phyloP scores from a whole-genome alignment of 2,888 invertebrate species.

The Sericinus montela region DNA sequence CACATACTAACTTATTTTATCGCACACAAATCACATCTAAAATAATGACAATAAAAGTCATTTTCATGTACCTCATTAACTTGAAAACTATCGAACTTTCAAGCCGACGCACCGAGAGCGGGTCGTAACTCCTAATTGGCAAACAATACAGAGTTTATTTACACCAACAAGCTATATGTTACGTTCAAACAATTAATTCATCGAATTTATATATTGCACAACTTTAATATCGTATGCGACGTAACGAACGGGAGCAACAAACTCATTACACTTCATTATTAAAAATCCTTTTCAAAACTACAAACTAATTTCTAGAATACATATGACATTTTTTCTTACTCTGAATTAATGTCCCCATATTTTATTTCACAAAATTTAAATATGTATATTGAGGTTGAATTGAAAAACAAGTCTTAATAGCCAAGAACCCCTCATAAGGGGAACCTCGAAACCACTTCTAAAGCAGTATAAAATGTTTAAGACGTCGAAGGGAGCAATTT shows the following conservation, averaged over 20 bases:
- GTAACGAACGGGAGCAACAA: slow-evolving; percentile 20
- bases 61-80: slow-evolving; percentile 24
- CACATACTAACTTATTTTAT: slow-evolving; percentile 20
- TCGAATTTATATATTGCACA: slow-evolving; percentile 31
- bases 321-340: background rate
- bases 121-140: slow-evolving; percentile 56
- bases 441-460: slow-evolving; percentile 15
- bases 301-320: background rate
- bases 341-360: slow-evolving; percentile 12
- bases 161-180: slow-evolving; percentile 15
- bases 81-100: slow-evolving; percentile 10
- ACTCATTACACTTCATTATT: background rate
- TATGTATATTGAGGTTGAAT: slow-evolving; percentile 19
- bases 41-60: slow-evolving; percentile 27
- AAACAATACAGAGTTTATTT: slow-evolving; percentile 48
- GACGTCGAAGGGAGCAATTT: slow-evolving; percentile 20
- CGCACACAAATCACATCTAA: slow-evolving; percentile 30
- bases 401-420: slow-evolving; percentile 18
- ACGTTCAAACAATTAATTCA: slow-evolving; percentile 33
- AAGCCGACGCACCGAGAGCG: slow-evolving; percentile 25
- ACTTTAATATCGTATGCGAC: slow-evolving; percentile 32
- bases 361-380: slow-evolving; percentile 14
- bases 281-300: background rate
- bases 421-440: slow-evolving; percentile 14
- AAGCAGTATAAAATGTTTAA: slow-evolving; percentile 18